Evolutionary conservation across 2,888 invertebrate species (phyloP).

Genomic region (Drosophila affinis): DNA sequence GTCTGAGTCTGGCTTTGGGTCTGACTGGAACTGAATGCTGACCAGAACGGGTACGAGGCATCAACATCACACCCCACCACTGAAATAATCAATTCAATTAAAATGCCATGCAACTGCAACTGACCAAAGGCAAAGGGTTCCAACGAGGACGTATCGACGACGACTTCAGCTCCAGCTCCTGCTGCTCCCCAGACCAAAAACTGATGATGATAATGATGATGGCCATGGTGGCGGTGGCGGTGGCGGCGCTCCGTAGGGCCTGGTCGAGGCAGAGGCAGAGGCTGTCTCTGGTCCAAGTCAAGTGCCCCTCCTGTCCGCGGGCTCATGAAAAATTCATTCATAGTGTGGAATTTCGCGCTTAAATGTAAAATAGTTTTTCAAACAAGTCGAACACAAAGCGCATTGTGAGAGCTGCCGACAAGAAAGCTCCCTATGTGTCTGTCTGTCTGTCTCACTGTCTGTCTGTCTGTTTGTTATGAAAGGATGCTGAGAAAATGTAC

Average conservation of each 20-base stretch:
- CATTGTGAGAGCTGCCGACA: conserved; percentile 72
- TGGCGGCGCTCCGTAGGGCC: conserved; percentile 13
- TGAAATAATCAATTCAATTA: conserved; percentile 79
- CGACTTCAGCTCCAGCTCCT: not conserved
- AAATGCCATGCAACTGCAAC: conserved; percentile 76
- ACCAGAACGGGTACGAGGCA: conserved; percentile 37
- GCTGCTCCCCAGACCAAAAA: conserved; percentile 16
- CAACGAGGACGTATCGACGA: conserved; percentile 2
- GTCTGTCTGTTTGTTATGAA: conserved; percentile 64
- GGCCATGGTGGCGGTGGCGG: conserved; percentile 6
- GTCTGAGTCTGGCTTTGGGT: too few species aligned
- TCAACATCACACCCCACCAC: conserved; percentile 73
- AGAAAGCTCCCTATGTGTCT: conserved; percentile 39
- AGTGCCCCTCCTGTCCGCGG: conserved; percentile 54
- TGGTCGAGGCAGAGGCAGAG: conserved; percentile 15
- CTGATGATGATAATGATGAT: conserved; percentile 70
- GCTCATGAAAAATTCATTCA: conserved; percentile 76
- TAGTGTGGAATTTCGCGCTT: conserved; percentile 79
- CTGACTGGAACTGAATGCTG: not conserved
- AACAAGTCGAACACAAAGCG: conserved; percentile 80
- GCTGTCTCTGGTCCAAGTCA: conserved; percentile 43
- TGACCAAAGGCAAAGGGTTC: conserved; percentile 55
- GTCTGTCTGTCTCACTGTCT: not conserved
- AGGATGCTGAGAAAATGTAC: conserved; percentile 69
- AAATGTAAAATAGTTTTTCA: conserved; percentile 80